A percentile compares a stretch with the other conserved stretches of the same genome.
These are phyloP conservation scores for Triplophysa siluroides DNA, from an alignment of 2,113 vertebrate species.

Conservation along the genomic window DNA sequence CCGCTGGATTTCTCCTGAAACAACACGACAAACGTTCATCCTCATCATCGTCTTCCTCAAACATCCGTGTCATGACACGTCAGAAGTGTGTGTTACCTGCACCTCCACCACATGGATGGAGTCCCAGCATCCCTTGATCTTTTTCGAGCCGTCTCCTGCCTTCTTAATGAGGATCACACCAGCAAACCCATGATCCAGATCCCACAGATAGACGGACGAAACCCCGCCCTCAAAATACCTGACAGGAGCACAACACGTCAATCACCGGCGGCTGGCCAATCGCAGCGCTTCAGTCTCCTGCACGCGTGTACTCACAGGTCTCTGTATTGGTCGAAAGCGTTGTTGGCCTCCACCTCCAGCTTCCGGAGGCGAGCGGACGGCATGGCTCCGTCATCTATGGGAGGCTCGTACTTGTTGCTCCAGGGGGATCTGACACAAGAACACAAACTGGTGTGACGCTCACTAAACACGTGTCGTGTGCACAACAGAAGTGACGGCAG, in stretches of 20 bases:
- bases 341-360: constrained; percentile 98
- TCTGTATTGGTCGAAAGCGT: constrained; percentile 99
- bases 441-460: no score
- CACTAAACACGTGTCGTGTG: no score
- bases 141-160: constrained; percentile 98
- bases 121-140: constrained; percentile 99
- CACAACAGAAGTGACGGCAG: no score
- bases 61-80: no score
- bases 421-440: constrained; percentile 85
- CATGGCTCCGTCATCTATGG: constrained; percentile 98
- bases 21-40: not conserved
- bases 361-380: constrained; percentile 95
- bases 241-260: not conserved
- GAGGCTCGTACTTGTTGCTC: constrained; percentile 99
- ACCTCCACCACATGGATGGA: constrained; percentile 99
- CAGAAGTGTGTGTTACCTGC: constrained; percentile 76
- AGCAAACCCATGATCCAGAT: constrained; percentile 98
- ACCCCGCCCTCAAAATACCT: constrained; percentile 99
- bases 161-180: constrained; percentile 99
- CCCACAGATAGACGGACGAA: constrained; percentile 99
- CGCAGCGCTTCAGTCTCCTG: no score
- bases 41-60: not conserved
- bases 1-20: constrained; percentile 95
- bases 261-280: not conserved
- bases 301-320: constrained; percentile 83